Base-by-base conservation (phyloP, 2,797 vertebrate species). In the Chaunax sp. region DNA sequence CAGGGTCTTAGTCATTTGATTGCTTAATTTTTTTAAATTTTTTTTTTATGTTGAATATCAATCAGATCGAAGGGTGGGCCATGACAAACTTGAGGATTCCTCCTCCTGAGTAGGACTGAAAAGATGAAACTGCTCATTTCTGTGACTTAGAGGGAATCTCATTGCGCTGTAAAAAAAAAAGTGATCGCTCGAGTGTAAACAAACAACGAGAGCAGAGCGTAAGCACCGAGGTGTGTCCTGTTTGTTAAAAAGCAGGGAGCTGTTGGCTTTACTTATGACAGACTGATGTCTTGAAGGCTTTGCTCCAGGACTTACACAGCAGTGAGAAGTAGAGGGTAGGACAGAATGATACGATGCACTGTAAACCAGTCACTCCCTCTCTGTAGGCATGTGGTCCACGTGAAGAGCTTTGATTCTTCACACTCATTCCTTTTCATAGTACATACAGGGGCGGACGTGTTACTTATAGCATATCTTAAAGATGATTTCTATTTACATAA, bases 391-490 rank as follows among this genome's bases (percentile, higher is more conserved):
- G 68, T 59, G 19, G 66, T 64, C 68, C 56, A 38, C 26, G 23
- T 45, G 47, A 55, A 30, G 65, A 75, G 70, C 69, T 74, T 74
- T 22, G 81, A 75, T 74, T 82, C 85, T 82, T 86, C 64, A 87
- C 80, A 80, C 81, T 80, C 73, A 64, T 83, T 83, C 73, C 57
- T 87, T 5, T 75, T 83, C 77, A 67, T 83, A 75, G 80, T 65
- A 83, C 82, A 85, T 71, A 72, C 81, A 80, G 78, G 68, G 71
- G 84, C 81, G 86, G 80, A 65, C 37, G 64, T 74, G 83, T 88
- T 85, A 84, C 81, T 79, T 64, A 68, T 59, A 87, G 85, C 90
- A 90, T 91, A 91, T 92, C 81, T 78, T 83, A 71, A 30, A 84
- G 59, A 83, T 77, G 83, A 83, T 86, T 85, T 90, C 65, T 89